Base-by-base conservation (phyloP, 1,140 invertebrate species). In the Holcopasites calliopsidis region DNA sequence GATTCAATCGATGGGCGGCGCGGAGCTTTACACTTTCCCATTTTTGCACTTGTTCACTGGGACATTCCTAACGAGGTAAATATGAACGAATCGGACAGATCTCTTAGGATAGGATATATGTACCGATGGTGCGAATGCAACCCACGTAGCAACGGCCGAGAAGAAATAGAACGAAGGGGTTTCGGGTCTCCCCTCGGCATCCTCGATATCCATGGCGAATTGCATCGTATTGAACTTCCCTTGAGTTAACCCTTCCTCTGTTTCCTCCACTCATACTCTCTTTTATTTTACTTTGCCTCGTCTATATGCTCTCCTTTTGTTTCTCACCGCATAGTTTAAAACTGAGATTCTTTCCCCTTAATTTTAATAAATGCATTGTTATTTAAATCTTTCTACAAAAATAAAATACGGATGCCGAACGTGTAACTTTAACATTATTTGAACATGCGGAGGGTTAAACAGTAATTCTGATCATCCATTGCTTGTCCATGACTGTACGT, bases 1-100 rank as follows among this genome's bases (percentile, higher is more conserved):
- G 38, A 77, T 77, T 57, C 62, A 80, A 82, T 80, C 80, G 57
- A 76, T 77, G 68, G 11, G 35, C 16, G 4, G 28, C 5, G 64
- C 35, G 16, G 52, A 6, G 6, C 44, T 28, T 64, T 42, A 49
- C 66, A 31, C 49, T 40, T 58, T 55, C 40, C 26, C 42, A 42
- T 66, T 73, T 57, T 54, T 62, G 49, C 62, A 83, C 64, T 62
- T 82, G 66, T 58, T 79, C 72, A 55, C 60, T 47, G 44, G 80
- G 73, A 83, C 77, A 66, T 70, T 49, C 65, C 80, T 83, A 84
- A 84, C 82, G 80, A 84, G 77, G 69, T 83, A 83, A 84, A 84
- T 84, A 84, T 83, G 77, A 77, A 76, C 52, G 66, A 79, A 77
- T 82, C 61, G 76, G 28, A 35, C 54, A 50, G 70, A 68, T 77